Percentiles rank a stretch among this genome's conserved stretches.
These are phyloP conservation scores for Leistus spinibarbis DNA, from an alignment of 2,888 invertebrate genomes.

Conservation along the genomic window DNA sequence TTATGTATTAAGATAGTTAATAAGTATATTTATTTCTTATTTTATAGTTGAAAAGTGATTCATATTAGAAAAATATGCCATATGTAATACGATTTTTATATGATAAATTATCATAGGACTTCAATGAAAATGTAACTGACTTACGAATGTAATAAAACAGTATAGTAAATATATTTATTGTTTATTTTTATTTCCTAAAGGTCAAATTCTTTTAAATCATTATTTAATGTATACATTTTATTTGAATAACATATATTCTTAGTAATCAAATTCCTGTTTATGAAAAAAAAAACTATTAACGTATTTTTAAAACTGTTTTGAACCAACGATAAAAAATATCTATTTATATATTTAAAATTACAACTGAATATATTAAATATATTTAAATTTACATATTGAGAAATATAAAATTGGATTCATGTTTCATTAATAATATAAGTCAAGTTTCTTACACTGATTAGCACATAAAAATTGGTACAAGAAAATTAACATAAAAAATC, in stretches of 20 bases:
- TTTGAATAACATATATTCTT: not conserved
- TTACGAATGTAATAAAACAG: not conserved
- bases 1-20: not conserved
- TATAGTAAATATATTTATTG: not conserved
- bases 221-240: not conserved
- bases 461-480: not conserved
- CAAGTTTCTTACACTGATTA: not conserved
- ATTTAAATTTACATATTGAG: not conserved
- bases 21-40: not conserved
- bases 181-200: not conserved
- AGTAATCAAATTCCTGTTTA: not conserved
- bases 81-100: not conserved
- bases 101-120: not conserved
- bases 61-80: not conserved
- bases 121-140: not conserved
- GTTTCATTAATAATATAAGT: not conserved
- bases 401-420: not conserved
- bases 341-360: not conserved
- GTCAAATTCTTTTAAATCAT: not conserved
- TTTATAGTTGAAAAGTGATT: not conserved
- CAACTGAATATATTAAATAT: not conserved
- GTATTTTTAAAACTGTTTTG: not conserved
- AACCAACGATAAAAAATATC: not conserved
- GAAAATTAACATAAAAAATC: no score
- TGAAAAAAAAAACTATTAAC: not conserved